Evolutionary conservation across 92 coral and sea anemone genomes (phyloP), one percentile per base, ranked within the genome.

Genomic region (Zoanthus sociatus): DNA sequence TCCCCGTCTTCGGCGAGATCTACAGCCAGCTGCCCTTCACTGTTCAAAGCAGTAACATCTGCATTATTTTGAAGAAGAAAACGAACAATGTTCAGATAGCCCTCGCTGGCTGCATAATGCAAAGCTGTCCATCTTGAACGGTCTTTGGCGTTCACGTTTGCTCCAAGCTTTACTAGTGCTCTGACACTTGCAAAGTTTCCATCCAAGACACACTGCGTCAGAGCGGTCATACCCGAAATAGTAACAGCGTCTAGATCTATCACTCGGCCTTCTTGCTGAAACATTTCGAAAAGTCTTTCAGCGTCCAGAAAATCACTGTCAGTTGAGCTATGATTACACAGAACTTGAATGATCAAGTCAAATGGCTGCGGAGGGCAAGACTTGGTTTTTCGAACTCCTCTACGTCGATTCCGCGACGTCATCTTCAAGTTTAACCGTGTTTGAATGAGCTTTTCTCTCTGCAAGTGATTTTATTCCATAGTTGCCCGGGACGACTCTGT

Each of bases 41-140:
- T 75, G 85, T 91, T 91, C 63, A 92, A 72, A 7, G 93, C 93
- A 11, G 92, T 88, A 1, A 93, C 98, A 82, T 93, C 91, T 8
- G 95, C 98, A 48, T 90, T 91, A 66, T 92, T 84, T 16, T 87
- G 81, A 53, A 96, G 81, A 56, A 96, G 91, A 79, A 83, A 92
- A 67, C 95, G 91, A 81, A 93, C 98, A 26, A 96, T 96, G 81
- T 93, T 90, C 11, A 96, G 44, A 77, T 96, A 96, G 8, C 98
- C 98, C 44, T 96, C 98, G 71, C 98, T 94, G 5, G 98, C 98
- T 1, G 98, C 98, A 73, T 93, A 90, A 77, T 96, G 98, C 9
- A 96, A 73, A 17, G 98, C 84, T 10, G 98, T 89, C 94, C 92
- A 94, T 4, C 98, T 98, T 17, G 83, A 91, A 12, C 98, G 75